A percentile compares a stretch with the other conserved stretches of the same genome.
Conservation (phyloP, 1,140 invertebrate genomes). For the Drosophila nigromelanica region DNA sequence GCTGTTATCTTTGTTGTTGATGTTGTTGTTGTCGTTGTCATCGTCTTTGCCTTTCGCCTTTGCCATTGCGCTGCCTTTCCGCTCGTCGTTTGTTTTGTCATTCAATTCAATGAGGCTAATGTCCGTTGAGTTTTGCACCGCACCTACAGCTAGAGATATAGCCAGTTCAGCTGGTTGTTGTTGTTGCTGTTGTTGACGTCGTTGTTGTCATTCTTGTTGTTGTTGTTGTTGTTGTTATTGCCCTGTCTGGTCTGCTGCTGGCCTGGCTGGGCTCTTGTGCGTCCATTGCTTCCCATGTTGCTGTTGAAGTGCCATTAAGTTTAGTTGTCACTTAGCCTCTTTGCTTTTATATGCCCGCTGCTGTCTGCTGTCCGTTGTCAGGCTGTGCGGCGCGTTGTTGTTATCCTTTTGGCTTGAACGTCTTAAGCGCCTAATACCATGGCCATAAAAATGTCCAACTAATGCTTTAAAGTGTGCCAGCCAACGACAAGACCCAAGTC, state of each 20-base stretch:
- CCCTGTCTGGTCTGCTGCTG: conserved; percentile 33
- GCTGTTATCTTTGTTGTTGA: conserved; percentile 32
- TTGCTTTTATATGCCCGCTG: conserved; percentile 77
- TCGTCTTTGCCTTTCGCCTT: conserved; percentile 29
- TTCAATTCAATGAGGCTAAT: conserved; percentile 83
- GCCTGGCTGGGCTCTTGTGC: conserved; percentile 61
- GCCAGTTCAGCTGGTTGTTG: conserved; percentile 31
- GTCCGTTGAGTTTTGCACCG: conserved; percentile 77
- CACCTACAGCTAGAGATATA: conserved; percentile 56
- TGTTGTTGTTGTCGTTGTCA: conserved; percentile 39
- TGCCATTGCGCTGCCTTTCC: conserved; percentile 41
- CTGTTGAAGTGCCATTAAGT: conserved; percentile 83
- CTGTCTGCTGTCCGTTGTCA: conserved; percentile 40
- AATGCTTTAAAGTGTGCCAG: conserved; percentile 81
- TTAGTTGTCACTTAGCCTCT: conserved; percentile 83
- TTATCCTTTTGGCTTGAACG: conserved; percentile 82
- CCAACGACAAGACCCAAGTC: conserved; percentile 54
- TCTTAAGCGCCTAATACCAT: conserved; percentile 83
- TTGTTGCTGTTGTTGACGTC: conserved; percentile 17
- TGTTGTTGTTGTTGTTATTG: conserved; percentile 35
- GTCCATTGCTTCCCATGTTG: conserved; percentile 80
- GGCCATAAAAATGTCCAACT: conserved; percentile 81
- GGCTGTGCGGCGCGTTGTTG: conserved; percentile 66
- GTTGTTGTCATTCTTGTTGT: not conserved
- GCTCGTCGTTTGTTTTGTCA: conserved; percentile 81